phyloP scores from a whole-genome alignment of 1,140 invertebrate species.

The Mactra quadrangularis region DNA sequence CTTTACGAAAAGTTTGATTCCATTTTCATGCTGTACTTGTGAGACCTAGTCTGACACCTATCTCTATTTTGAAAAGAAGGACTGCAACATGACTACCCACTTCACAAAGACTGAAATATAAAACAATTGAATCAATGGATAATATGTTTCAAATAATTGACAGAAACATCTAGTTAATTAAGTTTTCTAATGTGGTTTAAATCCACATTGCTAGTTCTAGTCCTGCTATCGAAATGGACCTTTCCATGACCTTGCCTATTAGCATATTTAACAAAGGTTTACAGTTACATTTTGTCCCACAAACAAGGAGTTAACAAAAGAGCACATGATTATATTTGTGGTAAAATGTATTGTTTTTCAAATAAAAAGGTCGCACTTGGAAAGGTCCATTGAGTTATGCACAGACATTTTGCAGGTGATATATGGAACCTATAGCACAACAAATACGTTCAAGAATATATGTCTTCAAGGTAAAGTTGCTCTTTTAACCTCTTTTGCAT shows the following conservation, averaged over 20 bases:
- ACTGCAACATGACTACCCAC: constrained; percentile 46
- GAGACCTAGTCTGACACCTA: constrained; percentile 4
- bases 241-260: too few species aligned
- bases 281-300: constrained; percentile 6
- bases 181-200: not conserved
- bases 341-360: too few species aligned
- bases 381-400: too few species aligned
- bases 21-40: constrained; percentile 23
- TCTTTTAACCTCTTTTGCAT: not conserved
- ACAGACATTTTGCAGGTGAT: too few species aligned
- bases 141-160: not conserved
- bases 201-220: not conserved
- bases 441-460: too few species aligned
- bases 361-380: too few species aligned
- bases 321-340: too few species aligned
- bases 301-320: not conserved
- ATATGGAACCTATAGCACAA: too few species aligned
- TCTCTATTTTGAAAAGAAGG: constrained; percentile 31
- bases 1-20: constrained; percentile 34
- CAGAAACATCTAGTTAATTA: not conserved
- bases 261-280: too few species aligned
- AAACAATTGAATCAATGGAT: not conserved
- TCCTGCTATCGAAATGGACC: not conserved
- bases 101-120: constrained; percentile 52
- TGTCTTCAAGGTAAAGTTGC: not conserved